Base-by-base conservation (phyloP, 1,140 invertebrate genomes). In the Psilanteris sp. region DNA sequence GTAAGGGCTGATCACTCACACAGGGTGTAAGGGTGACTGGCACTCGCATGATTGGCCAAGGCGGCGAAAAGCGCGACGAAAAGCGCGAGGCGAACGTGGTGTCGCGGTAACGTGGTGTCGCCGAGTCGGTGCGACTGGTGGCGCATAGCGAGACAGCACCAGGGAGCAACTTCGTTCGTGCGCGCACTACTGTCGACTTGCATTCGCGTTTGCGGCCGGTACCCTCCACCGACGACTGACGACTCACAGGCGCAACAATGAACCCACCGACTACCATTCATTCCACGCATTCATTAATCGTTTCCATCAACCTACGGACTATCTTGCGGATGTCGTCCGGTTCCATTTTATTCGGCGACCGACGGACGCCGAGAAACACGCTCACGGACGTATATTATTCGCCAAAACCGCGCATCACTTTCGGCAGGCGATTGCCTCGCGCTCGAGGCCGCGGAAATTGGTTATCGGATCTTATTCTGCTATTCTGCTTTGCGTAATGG, bases 231-330 rank as follows among this genome's bases (percentile, higher is more conserved):
- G 46, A 68, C 71, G 55, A 74, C 62, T 68, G 71, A 68, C 55
- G 72, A 67, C 70, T 62, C 57, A 62, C 62, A 67, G 61, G 54
- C 71, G 62, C 62, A 67, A 75, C 54, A 68, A 75, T 75, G 61
- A 75, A 48, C 62, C 54, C n/a, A 34, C 50, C 22, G 54, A 16
- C 68, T 48, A 48, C 37, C 62, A 74, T 61, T 74, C 71, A 67
- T 72, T 62, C 68, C 48, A 50, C 68, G 68, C 54, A 55, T 54
- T 67, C 54, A 55, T 75, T 61, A 62, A 75, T 68, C 72, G 72
- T 64, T 64, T 76, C 55, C 55, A 62, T 68, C 72, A 64, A 64
- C 72, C 72, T 76, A 76, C 72, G 72, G 64, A 64, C 64, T 67
- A 57, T 75, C 72, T 62, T 48, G 48, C 72, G 64, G 73, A 70